These are phyloP conservation scores for Epinephelus malabaricus DNA, from an alignment of 2,797 vertebrate species.

Conservation along the genomic window DNA sequence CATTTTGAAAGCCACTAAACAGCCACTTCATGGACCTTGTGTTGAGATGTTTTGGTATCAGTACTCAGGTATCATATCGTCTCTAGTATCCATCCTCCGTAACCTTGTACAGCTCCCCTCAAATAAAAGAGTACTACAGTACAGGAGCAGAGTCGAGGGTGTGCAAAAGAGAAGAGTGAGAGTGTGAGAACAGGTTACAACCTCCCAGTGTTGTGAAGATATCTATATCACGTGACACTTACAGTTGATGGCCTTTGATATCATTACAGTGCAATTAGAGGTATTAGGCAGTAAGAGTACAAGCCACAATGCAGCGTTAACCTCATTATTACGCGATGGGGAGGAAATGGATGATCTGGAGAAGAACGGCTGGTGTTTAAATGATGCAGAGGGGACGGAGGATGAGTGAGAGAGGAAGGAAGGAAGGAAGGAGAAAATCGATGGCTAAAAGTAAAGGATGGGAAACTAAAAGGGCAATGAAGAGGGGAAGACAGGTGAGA, in stretches of 20 bases:
- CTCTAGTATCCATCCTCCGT: not conserved
- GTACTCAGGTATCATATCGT: not conserved
- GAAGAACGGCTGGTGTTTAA: constrained; percentile 56
- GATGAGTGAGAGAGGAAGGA: constrained; percentile 17
- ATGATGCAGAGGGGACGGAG: constrained; percentile 50
- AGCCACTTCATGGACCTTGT: not conserved
- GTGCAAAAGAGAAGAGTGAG: constrained; percentile 21
- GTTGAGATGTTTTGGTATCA: not conserved
- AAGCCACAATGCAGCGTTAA: constrained; percentile 73
- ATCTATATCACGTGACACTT: constrained; percentile 46
- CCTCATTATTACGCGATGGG: constrained; percentile 64
- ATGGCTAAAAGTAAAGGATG: constrained; percentile 64
- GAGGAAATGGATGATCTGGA: constrained; percentile 74
- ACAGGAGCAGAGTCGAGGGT: constrained; percentile 12
- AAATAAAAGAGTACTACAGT: constrained; percentile 7
- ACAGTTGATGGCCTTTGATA: constrained; percentile 66
- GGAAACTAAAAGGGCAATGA: constrained; percentile 63
- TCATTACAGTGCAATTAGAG: constrained; percentile 71
- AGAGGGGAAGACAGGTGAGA: constrained; percentile 65
- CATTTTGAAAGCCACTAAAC: not conserved
- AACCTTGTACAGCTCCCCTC: constrained; percentile 3
- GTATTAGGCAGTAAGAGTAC: constrained; percentile 66
- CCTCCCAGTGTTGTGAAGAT: constrained; percentile 42
- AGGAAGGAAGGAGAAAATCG: constrained; percentile 59
- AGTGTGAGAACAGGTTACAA: constrained; percentile 40